These are phyloP conservation scores for Perognathus longimembris DNA, from an alignment of 2,113 vertebrate species.

Conservation along the genomic window DNA sequence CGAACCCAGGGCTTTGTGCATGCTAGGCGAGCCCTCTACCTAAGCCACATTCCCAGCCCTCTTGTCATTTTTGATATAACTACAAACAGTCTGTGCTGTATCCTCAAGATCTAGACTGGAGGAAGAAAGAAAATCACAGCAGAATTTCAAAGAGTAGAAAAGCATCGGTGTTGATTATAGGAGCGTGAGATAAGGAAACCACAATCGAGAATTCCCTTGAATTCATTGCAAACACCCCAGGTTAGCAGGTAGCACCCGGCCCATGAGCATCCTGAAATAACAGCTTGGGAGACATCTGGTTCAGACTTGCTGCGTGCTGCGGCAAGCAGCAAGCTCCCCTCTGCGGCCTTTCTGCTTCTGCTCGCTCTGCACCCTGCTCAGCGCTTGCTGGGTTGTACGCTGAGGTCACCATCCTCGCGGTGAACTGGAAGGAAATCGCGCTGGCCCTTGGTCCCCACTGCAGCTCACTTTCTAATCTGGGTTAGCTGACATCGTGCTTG, in stretches of 20 bases:
- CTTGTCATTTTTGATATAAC: no score
- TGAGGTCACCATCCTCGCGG: neutral
- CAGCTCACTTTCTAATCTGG: slow-evolving; percentile 21
- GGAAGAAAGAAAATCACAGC: neutral
- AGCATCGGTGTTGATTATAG: slow-evolving; percentile 53
- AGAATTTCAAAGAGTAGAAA: slow-evolving; percentile 51
- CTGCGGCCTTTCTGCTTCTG: neutral
- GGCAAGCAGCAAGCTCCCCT: slow-evolving; percentile 38
- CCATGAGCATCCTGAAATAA: slow-evolving; percentile 28
- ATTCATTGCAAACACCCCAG: slow-evolving; percentile 46
- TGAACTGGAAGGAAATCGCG: neutral
- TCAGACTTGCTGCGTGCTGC: slow-evolving; percentile 49
- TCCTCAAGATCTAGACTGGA: slow-evolving; percentile 8
- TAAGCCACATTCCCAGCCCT: no score
- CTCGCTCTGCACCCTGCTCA: slow-evolving; percentile 33
- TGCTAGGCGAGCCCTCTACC: no score
- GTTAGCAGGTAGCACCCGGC: slow-evolving; percentile 18
- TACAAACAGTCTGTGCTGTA: neutral
- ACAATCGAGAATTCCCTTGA: slow-evolving; percentile 35
- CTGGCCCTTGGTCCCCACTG: neutral
- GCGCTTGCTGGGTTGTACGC: neutral
- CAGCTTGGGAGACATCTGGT: slow-evolving; percentile 35
- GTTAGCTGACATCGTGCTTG: neutral
- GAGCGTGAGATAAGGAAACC: slow-evolving; percentile 30
- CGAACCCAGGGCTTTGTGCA: no score